These are phyloP conservation scores for Scophthalmus maximus DNA, from an alignment of 2,113 vertebrate species.

Conservation along the genomic window DNA sequence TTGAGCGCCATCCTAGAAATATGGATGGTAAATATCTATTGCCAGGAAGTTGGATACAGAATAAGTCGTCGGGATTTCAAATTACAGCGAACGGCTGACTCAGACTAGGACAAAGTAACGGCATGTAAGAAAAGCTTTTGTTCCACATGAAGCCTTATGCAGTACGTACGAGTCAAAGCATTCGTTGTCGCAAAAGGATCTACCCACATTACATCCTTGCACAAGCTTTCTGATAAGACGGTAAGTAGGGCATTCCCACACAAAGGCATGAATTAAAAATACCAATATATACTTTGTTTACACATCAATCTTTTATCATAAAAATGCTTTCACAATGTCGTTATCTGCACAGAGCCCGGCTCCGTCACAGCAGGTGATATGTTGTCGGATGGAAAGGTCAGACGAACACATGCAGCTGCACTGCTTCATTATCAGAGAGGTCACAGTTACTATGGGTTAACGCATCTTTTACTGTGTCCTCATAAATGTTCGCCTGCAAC, in stretches of 20 bases:
- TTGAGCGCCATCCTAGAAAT: constrained; percentile 27
- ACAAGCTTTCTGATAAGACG: constrained; percentile 65
- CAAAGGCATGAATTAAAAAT: constrained; percentile 53
- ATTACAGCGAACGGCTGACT: constrained; percentile 64
- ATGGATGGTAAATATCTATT: constrained; percentile 24
- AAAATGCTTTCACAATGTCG: constrained; percentile 56
- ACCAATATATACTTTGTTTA: background rate
- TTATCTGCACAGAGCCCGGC: constrained; percentile 66
- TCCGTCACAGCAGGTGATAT: constrained; percentile 67
- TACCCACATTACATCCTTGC: constrained; percentile 67
- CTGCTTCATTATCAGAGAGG: constrained; percentile 60
- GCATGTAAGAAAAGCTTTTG: constrained; percentile 76
- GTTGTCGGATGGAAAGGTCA: constrained; percentile 74
- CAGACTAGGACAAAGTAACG: constrained; percentile 58
- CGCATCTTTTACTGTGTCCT: constrained; percentile 15
- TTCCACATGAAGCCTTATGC: no score
- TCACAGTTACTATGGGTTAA: constrained; percentile 29
- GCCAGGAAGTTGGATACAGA: constrained; percentile 46
- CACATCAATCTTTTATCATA: constrained; percentile 49
- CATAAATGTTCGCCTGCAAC: constrained; percentile 21
- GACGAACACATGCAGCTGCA: constrained; percentile 43
- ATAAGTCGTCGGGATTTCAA: constrained; percentile 58
- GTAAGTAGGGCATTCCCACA: constrained; percentile 65
- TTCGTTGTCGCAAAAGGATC: constrained; percentile 60
- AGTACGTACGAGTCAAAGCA: constrained; percentile 77